Base-by-base conservation (phyloP, 2,113 vertebrate genomes). In the Craseonycteris thonglongyai region DNA sequence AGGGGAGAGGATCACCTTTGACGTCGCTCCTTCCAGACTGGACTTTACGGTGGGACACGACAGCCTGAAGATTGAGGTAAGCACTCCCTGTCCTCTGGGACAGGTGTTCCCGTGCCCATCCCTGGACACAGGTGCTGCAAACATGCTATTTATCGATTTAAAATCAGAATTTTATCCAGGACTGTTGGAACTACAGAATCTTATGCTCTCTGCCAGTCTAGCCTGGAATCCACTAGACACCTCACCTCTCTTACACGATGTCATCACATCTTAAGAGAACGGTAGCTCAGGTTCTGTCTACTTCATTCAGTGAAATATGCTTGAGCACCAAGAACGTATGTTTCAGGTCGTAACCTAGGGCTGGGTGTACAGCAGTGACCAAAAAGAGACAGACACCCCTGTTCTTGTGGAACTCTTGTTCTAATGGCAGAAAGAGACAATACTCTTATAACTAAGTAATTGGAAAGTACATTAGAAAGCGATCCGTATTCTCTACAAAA, bases 1-100 rank as follows among this genome's bases (percentile, higher is more conserved):
- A 78, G 99, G 99, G 33, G 99, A 99, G 94, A 98, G 99, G 96
- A 99, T 99, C 96, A 99, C 99, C 0, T 99, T 99, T 96, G 99
- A 99, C 2, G 99, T 99, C 5, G 99, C 99, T 22, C 99, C 99
- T 2, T 99, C 99, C 1, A 98, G 99, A 51, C 86, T 99, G 94
- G 99, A 99, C 89, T 99, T 99, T 69, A 97, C 96, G 1, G 99
- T 99, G 71, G 99, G 99, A 69, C 99, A 99, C 10, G 98, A 99
- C 98, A 99, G 99, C 96, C 97, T 99, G 92, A 99, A 98, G 79
- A 98, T 99, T 0, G 99, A 99, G 99, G 99, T 99, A 96, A 98
- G 89, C 5, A 10, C 15, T 42, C 12, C 15, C 40, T 13, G 5
- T 54, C 26, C 28, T 35, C 78, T 49, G 11, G 40, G 6, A 8